Conservation (phyloP, 1,140 invertebrate genomes). For the Helicorthomorpha holstii region DNA sequence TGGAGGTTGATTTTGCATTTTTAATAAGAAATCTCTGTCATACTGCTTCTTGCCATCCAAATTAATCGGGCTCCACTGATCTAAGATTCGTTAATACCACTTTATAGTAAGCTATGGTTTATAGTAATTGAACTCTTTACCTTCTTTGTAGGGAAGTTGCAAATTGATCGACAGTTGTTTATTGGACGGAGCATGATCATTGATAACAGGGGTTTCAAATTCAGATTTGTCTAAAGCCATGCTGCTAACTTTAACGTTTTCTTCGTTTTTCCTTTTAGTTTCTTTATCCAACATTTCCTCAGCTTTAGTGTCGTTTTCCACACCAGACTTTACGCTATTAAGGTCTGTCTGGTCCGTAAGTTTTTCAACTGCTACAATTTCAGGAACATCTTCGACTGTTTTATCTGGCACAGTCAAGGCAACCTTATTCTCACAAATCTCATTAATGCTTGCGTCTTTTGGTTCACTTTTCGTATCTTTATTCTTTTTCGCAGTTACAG, state of each 20-base stretch:
- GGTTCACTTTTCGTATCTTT: no score
- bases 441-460: no score
- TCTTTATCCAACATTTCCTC: constrained; percentile 1
- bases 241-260: constrained; percentile 6
- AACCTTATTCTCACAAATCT: no score
- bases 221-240: background rate
- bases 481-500: no score
- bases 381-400: no score
- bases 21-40: constrained; percentile 55
- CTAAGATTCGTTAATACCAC: constrained; percentile 21
- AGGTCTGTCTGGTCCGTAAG: background rate
- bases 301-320: background rate
- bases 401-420: no score
- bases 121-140: background rate
- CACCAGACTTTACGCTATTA: background rate
- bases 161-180: background rate
- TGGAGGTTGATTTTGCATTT: constrained; percentile 48
- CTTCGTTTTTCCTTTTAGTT: constrained; percentile 7
- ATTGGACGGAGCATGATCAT: background rate
- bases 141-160: constrained; percentile 6
- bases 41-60: constrained; percentile 56
- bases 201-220: background rate
- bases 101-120: background rate
- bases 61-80: constrained; percentile 74
- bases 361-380: no score